A percentile compares a stretch with the other conserved stretches of the same genome.
These are phyloP conservation scores for Garra rufa DNA, from an alignment of 2,113 vertebrate genomes.

Conservation along the genomic window DNA sequence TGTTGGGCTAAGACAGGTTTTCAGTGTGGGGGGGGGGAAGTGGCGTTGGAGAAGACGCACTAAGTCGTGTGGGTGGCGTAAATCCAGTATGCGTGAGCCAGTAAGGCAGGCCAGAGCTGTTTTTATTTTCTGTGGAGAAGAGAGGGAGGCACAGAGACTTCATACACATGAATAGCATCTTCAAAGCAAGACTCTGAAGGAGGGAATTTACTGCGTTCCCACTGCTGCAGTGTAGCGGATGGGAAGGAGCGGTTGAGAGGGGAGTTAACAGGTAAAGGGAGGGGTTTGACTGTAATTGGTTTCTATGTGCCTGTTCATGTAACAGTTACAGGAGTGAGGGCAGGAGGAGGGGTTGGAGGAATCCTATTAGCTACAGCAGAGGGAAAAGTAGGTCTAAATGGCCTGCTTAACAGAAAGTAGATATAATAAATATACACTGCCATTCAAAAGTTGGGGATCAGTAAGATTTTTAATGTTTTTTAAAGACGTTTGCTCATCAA, in stretches of 20 bases:
- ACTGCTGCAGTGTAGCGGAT: slow-evolving; percentile 18
- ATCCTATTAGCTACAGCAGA: slow-evolving; percentile 62
- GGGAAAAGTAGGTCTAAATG: slow-evolving; percentile 51
- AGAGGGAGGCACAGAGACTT: slow-evolving; percentile 25
- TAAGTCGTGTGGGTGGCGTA: slow-evolving; percentile 59
- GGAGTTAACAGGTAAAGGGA: slow-evolving; percentile 52
- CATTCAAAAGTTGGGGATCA: no score
- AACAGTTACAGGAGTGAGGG: slow-evolving; percentile 40
- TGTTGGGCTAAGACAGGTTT: slow-evolving; percentile 52
- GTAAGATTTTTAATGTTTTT: no score
- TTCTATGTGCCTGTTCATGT: slow-evolving; percentile 27
- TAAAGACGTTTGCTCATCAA: no score
- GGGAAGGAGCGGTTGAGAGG: slow-evolving; percentile 28
- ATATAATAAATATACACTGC: not conserved
- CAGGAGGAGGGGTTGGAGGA: slow-evolving; percentile 35
- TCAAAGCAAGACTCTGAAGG: slow-evolving; percentile 20
- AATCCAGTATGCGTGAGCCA: slow-evolving; percentile 58
- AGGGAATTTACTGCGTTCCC: not conserved
- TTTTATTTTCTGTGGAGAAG: slow-evolving; percentile 34
- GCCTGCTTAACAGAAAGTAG: slow-evolving; percentile 43
- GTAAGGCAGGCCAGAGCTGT: slow-evolving; percentile 30
- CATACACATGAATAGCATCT: not conserved
- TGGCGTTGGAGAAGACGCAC: slow-evolving; percentile 21
- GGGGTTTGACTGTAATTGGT: slow-evolving; percentile 15
- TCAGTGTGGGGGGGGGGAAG: slow-evolving; percentile 23